phyloP scores from a whole-genome alignment of 2,113 vertebrate genomes.

The Phrynosoma blainvillii region DNA sequence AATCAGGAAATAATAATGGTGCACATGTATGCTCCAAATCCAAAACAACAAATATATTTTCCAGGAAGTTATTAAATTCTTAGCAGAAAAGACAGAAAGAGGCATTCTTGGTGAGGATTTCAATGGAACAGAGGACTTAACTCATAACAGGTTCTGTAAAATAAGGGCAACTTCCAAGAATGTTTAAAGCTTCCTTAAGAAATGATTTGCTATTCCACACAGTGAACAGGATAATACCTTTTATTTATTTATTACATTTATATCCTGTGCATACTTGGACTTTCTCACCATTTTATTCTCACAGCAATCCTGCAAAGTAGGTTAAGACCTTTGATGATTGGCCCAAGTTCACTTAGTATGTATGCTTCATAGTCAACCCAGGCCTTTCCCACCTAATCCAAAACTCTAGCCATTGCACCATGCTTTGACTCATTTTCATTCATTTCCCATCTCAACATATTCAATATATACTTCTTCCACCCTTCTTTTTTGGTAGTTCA shows the following conservation, averaged over 20 bases:
- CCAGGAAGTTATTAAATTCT: not conserved
- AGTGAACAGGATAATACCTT: not conserved
- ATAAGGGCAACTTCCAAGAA: not conserved
- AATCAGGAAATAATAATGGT: not conserved
- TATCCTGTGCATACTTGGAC: too few species aligned
- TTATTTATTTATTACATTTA: not conserved
- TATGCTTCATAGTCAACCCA: too few species aligned
- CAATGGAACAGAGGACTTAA: not conserved
- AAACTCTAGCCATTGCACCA: too few species aligned
- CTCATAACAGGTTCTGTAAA: not conserved
- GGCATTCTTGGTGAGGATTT: not conserved
- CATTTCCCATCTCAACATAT: not conserved
- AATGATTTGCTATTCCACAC: not conserved
- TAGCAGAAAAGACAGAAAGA: not conserved
- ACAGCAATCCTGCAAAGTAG: too few species aligned
- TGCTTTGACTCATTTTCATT: too few species aligned
- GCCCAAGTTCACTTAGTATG: too few species aligned
- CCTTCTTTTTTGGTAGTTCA: not conserved
- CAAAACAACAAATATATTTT: not conserved
- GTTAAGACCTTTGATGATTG: too few species aligned
- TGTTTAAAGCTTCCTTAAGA: not conserved
- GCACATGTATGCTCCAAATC: not conserved
- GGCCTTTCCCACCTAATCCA: too few species aligned
- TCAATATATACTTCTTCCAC: not conserved
- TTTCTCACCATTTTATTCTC: too few species aligned